Conservation (phyloP, 2,797 vertebrate genomes). For the Notolabrus celidotus region DNA sequence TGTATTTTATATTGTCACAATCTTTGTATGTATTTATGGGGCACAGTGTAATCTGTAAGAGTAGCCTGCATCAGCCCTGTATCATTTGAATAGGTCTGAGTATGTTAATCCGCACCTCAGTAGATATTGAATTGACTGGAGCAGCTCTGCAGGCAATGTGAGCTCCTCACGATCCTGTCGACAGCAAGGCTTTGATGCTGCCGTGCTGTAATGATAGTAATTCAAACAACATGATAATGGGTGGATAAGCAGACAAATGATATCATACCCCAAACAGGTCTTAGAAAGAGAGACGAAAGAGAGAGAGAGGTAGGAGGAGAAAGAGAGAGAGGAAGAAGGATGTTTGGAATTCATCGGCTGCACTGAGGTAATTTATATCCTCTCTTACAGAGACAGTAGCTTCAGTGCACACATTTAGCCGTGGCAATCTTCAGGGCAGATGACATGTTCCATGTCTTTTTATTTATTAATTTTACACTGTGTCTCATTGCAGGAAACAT, state of each 20-base stretch:
- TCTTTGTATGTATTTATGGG: conserved; percentile 74
- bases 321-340: conserved; percentile 64
- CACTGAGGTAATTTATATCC: conserved; percentile 79
- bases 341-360: conserved; percentile 76
- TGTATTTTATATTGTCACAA: conserved; percentile 63
- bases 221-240: conserved; percentile 82
- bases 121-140: conserved; percentile 74
- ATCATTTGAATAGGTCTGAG: conserved; percentile 79
- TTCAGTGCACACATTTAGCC: conserved; percentile 77
- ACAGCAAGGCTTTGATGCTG: conserved; percentile 75
- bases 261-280: conserved; percentile 78
- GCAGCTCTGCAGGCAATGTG: conserved; percentile 74
- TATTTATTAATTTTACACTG: conserved; percentile 85
- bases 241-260: conserved; percentile 80
- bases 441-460: conserved; percentile 79
- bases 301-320: conserved; percentile 49
- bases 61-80: conserved; percentile 70
- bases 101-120: conserved; percentile 80
- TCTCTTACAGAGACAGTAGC: conserved; percentile 72
- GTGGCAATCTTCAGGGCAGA: conserved; percentile 83
- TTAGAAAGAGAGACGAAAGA: conserved; percentile 68
- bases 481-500: conserved; percentile 80
- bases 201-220: conserved; percentile 82
- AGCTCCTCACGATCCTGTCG: conserved; percentile 64
- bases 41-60: conserved; percentile 76